Base-by-base conservation (phyloP, 2,797 vertebrate genomes). In the Smutsia gigantea region DNA sequence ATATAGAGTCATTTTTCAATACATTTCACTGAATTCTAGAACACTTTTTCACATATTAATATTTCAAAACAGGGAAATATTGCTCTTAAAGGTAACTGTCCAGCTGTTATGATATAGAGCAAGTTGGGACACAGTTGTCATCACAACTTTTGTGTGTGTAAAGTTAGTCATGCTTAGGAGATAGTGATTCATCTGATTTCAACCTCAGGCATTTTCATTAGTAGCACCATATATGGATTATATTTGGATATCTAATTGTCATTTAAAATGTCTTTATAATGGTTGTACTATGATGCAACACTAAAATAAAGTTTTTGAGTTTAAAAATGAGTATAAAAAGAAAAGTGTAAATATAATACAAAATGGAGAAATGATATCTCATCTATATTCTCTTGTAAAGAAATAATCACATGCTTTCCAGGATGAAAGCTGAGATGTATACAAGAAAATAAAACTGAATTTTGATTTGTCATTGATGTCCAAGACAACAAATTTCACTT, bases 201-300 rank as follows among this genome's bases (percentile, higher is more conserved):
- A 39, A 31, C 4, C 31, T 94, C 34, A 66, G 10, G 18, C 59
- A 64, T 66, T 71, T 84, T 61, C 63, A 74, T 34, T 51, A 25
- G n/a, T 66, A 81, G 11, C 25, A 57, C 11, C 31, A 72, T 59
- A 13, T 55, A 82, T 42, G 13, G 21, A 66, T 77, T 39, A 51
- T 8, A 87, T 68, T 78, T 95, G 25, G 17, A 34, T 78, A 94
- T 57, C 53, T 63, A 34, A 74, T 5, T 87, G 29, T 55, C 37
- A 84, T 19, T 68, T 94, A 37, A 84, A 93, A 94, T 68, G 23
- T 0, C 42, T 92, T 66, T 87, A 66, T 93, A 72, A 92, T 89
- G 23, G 27, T 42, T 59, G 23, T 0, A 59, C 46, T 74, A 66
- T 37, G 19, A 31, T 68, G 15, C 6, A 79, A 49, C 25, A 78